Evolutionary conservation across 2,113 vertebrate genomes (phyloP).

Genomic region (Barbus barbus): DNA sequence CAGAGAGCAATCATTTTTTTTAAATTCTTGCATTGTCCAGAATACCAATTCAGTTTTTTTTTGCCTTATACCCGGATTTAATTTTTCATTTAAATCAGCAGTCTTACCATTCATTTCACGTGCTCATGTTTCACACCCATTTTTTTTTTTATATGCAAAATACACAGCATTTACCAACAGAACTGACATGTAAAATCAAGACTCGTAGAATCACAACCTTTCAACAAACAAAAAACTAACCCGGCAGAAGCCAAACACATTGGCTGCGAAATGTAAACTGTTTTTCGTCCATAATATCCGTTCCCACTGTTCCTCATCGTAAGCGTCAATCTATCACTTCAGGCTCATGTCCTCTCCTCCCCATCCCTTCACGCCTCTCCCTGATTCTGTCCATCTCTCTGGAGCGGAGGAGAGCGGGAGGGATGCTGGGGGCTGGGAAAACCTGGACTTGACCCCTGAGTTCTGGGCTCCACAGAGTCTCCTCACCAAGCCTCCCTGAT

Average conservation of each 20-base stretch:
- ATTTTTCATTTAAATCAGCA: not conserved
- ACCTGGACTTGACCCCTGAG: constrained; percentile 86
- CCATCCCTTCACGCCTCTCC: constrained; percentile 51
- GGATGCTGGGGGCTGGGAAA: constrained; percentile 63
- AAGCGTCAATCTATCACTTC: constrained; percentile 32
- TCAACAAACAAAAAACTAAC: not conserved
- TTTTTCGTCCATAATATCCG: constrained; percentile 3
- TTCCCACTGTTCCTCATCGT: constrained; percentile 18
- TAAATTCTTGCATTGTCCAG: not conserved
- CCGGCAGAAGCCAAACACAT: not conserved
- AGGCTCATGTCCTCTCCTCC: constrained; percentile 54
- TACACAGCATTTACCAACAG: not conserved
- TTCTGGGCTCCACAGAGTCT: constrained; percentile 82
- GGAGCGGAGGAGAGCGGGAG: constrained; percentile 19
- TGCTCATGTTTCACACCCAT: not conserved
- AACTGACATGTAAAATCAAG: not conserved
- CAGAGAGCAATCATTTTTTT: not conserved
- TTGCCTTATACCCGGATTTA: not conserved
- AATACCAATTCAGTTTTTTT: not conserved
- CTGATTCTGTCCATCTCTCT: constrained; percentile 52
- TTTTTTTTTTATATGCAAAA: not conserved
- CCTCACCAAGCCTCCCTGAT: constrained; percentile 67
- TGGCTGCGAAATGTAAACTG: not conserved
- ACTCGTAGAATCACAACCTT: not conserved
- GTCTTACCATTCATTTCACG: not conserved